Percentiles rank a stretch among this genome's conserved stretches.
phyloP scores from a whole-genome alignment of 2,888 invertebrate species.

The Crepidodera aurea region DNA sequence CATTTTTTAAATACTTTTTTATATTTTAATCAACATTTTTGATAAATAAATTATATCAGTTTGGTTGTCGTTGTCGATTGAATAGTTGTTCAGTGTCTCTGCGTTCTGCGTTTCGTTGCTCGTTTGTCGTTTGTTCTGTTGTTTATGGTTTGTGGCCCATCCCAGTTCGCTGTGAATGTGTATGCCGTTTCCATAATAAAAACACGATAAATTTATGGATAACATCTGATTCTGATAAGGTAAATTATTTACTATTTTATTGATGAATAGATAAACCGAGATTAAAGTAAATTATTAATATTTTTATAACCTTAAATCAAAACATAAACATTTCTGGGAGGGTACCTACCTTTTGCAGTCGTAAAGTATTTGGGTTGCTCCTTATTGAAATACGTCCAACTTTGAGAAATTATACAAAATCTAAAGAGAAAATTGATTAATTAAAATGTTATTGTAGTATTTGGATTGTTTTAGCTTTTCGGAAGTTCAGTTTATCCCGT shows the following conservation, averaged over 20 bases:
- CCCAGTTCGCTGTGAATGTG: conserved; percentile 63
- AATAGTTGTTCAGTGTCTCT: neutral
- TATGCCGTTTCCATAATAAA: conserved; percentile 59
- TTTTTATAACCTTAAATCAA: conserved; percentile 36
- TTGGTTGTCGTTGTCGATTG: conserved; percentile 4
- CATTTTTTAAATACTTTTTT: neutral
- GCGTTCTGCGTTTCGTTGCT: neutral
- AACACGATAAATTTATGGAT: conserved; percentile 58
- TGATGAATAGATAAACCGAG: conserved; percentile 24
- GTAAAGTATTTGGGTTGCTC: neutral
- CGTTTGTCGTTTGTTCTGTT: conserved; percentile 48
- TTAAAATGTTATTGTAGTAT: neutral
- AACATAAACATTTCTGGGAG: conserved; percentile 27
- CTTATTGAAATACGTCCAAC: neutral
- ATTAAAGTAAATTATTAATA: conserved; percentile 29
- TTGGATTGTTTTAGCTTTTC: neutral
- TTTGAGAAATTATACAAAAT: neutral
- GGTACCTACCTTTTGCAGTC: neutral
- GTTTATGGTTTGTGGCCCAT: conserved; percentile 63
- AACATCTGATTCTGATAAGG: conserved; percentile 58
- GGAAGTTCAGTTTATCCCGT: neutral
- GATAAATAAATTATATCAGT: conserved; percentile 1
- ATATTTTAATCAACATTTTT: neutral
- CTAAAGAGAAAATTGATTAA: neutral
- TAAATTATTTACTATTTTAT: conserved; percentile 43